Conservation (phyloP, 1,140 invertebrate species). For the Cotesia glomerata region DNA sequence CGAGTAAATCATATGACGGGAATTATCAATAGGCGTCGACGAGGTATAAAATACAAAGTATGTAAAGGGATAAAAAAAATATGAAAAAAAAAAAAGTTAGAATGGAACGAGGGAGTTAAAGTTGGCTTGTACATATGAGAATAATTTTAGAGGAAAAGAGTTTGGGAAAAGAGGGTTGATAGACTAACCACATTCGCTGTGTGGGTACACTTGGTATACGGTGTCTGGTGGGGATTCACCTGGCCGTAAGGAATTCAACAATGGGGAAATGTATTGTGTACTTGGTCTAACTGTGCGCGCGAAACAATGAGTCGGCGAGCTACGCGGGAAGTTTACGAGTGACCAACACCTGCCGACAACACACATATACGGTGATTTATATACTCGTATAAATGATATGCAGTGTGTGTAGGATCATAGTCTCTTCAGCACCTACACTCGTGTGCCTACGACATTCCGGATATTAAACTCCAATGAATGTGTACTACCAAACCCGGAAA, state of each 20-base stretch:
- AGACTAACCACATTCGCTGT: neutral
- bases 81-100: neutral
- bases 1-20: conserved; percentile 2
- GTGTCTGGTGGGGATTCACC: conserved; percentile 14
- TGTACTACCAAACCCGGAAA: conserved; percentile 44
- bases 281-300: conserved; percentile 23
- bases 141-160: no score
- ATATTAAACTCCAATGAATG: conserved; percentile 50
- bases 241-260: conserved; percentile 19
- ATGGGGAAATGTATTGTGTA: conserved; percentile 4
- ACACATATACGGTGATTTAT: neutral
- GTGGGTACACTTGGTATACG: neutral
- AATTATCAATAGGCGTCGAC: conserved; percentile 1
- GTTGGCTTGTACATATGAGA: neutral
- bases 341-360: conserved; percentile 45
- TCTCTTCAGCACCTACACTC: neutral
- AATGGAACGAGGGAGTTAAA: neutral
- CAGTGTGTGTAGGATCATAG: neutral
- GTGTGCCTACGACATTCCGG: conserved; percentile 41
- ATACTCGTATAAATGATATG: neutral
- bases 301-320: conserved; percentile 39
- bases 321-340: conserved; percentile 38
- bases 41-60: neutral
- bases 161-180: neutral
- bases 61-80: neutral